Percentiles rank a stretch among this genome's conserved stretches.
These are phyloP conservation scores for Scolanthus callimorphus DNA, from an alignment of 92 coral and sea anemone genomes.

Conservation along the genomic window DNA sequence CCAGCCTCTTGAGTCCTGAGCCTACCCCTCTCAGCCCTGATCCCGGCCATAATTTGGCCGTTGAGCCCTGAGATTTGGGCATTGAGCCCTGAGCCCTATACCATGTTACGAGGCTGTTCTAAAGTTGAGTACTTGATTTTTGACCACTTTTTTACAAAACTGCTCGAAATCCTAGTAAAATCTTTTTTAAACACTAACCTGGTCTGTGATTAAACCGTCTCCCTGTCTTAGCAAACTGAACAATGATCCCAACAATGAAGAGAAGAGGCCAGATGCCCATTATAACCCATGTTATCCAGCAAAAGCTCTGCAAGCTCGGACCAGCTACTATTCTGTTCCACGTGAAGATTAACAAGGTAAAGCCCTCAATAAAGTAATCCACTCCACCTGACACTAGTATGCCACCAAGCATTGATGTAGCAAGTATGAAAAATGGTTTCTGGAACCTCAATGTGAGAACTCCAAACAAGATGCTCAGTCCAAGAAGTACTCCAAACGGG, in stretches of 20 bases:
- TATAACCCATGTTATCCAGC: constrained; percentile 85
- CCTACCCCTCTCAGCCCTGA: too few species aligned
- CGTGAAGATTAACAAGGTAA: constrained; percentile 60
- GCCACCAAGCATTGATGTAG: constrained; percentile 84
- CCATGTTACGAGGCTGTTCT: too few species aligned
- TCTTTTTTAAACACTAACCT: constrained; percentile 62
- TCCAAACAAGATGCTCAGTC: constrained; percentile 65
- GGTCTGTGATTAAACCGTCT: constrained; percentile 65
- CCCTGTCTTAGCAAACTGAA: constrained; percentile 83
- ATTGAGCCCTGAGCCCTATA: too few species aligned
- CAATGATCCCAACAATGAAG: constrained; percentile 70
- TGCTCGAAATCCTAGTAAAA: too few species aligned
- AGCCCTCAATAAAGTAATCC: constrained; percentile 84
- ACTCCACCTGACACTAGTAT: constrained; percentile 64
- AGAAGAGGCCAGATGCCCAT: constrained; percentile 76
- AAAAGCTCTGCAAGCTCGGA: constrained; percentile 34
- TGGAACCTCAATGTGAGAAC: constrained; percentile 76
- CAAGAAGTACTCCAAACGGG: constrained; percentile 88
- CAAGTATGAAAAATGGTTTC: constrained; percentile 71
- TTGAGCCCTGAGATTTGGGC: too few species aligned
- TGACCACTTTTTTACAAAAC: too few species aligned
- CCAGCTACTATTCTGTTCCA: constrained; percentile 83
- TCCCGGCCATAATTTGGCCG: too few species aligned
- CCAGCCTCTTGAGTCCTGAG: too few species aligned
- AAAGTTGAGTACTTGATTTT: too few species aligned